Percentiles rank a stretch among this genome's conserved stretches.
These are phyloP conservation scores for Rapana venosa DNA, from an alignment of 2,888 invertebrate species.

Conservation along the genomic window DNA sequence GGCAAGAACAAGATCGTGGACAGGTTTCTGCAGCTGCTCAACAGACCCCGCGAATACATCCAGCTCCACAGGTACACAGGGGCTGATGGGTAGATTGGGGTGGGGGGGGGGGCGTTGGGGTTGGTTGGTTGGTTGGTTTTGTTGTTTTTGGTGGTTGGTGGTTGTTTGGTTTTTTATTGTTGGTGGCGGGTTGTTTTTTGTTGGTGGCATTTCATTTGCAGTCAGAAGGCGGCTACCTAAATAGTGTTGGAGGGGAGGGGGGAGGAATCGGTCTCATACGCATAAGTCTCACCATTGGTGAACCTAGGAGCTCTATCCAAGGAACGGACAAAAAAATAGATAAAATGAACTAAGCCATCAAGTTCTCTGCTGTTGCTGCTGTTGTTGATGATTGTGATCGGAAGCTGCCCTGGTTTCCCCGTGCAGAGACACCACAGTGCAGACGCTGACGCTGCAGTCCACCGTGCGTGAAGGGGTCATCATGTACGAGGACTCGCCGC, in stretches of 20 bases:
- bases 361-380: too few species aligned
- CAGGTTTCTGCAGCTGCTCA: constrained; percentile 90
- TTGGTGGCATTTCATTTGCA: too few species aligned
- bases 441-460: constrained; percentile 93
- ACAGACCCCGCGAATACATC: constrained; percentile 94
- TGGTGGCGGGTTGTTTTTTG: too few species aligned
- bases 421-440: constrained; percentile 93
- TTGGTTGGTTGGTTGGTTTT: neutral
- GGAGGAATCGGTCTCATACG: too few species aligned
- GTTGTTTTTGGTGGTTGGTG: neutral
- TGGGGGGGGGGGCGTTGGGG: neutral
- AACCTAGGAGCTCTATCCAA: too few species aligned
- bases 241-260: too few species aligned
- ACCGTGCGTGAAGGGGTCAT: constrained; percentile 93
- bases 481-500: constrained; percentile 94
- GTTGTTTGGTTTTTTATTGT: too few species aligned
- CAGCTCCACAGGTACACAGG: constrained; percentile 85
- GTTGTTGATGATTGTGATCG: too few species aligned
- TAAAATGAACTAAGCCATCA: too few species aligned
- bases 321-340: too few species aligned
- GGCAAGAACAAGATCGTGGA: constrained; percentile 98
- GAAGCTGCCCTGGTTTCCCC: neutral
- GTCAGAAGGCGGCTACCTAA: too few species aligned
- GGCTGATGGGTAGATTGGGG: neutral
- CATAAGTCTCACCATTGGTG: too few species aligned